Percentiles rank a stretch among this genome's conserved stretches.
phyloP scores from a whole-genome alignment of 2,797 vertebrate species.

The Dipus sagitta region DNA sequence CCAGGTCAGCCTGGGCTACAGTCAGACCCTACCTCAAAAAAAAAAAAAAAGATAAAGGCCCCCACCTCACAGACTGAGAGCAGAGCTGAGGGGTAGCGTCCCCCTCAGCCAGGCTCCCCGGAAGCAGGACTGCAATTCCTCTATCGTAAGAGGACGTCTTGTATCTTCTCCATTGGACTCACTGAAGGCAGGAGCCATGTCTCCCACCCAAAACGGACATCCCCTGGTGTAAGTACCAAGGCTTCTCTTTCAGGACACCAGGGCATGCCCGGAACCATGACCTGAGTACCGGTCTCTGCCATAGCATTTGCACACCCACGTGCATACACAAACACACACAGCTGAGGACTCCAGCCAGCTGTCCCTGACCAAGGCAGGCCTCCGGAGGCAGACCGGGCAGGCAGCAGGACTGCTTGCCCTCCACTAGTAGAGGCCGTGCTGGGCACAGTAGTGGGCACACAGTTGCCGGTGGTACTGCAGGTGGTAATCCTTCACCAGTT shows the following conservation, averaged over 20 bases:
- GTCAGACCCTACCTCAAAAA: no score
- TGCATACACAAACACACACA: background rate
- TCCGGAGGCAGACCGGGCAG: fast-evolving
- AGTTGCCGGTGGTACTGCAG: conserved; percentile 73
- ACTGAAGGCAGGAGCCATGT: no score
- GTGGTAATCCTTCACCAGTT: conserved; percentile 74
- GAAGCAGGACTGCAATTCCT: background rate
- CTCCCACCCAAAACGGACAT: background rate
- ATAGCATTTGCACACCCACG: background rate
- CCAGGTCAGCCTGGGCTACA: no score
- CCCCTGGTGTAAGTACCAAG: background rate
- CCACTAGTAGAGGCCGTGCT: conserved; percentile 64
- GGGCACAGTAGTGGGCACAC: conserved; percentile 30
- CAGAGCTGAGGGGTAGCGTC: background rate
- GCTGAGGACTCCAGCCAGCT: background rate
- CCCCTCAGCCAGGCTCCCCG: background rate
- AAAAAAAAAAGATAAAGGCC: no score
- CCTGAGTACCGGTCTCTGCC: background rate
- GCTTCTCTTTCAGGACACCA: background rate
- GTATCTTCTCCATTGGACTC: background rate
- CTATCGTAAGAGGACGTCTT: background rate
- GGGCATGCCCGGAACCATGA: background rate
- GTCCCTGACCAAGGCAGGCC: fast-evolving
- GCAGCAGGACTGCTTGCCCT: fast-evolving
- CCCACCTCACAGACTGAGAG: background rate